Evolutionary conservation across 2,113 vertebrate species (phyloP).

Genomic region (Elephantulus edwardii): DNA sequence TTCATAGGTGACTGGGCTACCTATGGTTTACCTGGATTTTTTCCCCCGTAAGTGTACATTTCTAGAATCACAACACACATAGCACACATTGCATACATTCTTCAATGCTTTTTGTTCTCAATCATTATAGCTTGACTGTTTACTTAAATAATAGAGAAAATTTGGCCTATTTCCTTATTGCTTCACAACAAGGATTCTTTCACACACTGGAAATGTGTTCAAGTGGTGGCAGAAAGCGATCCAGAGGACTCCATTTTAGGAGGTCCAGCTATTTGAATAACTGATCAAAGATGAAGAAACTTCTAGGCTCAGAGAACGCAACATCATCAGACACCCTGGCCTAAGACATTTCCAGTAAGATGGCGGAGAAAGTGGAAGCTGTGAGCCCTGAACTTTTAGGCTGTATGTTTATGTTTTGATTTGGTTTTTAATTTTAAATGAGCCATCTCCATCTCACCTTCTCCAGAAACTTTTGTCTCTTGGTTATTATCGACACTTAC

Average conservation of each 20-base stretch:
- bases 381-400: neutral
- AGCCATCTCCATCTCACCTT: neutral
- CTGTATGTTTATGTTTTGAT: neutral
- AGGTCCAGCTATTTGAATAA: neutral
- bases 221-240: neutral
- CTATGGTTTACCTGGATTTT: too few species aligned
- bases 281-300: neutral
- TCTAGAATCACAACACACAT: neutral
- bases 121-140: neutral
- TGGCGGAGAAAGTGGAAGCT: accelerated
- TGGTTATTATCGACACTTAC: neutral
- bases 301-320: neutral
- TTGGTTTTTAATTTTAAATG: neutral
- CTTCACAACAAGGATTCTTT: neutral
- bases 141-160: neutral
- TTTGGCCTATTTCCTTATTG: neutral
- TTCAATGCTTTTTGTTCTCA: neutral
- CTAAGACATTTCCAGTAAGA: accelerated
- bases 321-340: accelerated
- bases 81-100: too few species aligned
- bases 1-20: neutral
- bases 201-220: neutral
- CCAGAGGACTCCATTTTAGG: neutral
- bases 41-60: neutral
- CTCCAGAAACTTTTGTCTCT: too few species aligned